Percentiles rank a stretch among this genome's conserved stretches.
Conservation (phyloP, 2,888 invertebrate genomes). For the Tenthredo distinguenda region DNA sequence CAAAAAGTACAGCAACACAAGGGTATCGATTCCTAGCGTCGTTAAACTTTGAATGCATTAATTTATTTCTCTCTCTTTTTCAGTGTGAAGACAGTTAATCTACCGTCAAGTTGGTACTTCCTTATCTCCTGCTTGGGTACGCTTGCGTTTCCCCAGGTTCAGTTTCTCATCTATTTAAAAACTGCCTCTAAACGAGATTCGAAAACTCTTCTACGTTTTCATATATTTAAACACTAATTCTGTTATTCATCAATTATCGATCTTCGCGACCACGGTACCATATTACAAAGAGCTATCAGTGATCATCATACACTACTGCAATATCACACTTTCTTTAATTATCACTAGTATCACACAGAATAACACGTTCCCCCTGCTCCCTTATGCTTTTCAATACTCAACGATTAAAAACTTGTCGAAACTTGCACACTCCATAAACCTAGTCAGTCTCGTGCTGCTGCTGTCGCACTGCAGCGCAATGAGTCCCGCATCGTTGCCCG, state of each 20-base stretch:
- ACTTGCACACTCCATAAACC: neutral
- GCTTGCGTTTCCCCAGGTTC: neutral
- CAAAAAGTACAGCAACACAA: neutral
- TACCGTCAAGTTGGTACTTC: neutral
- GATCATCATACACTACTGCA: neutral
- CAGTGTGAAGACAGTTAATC: neutral
- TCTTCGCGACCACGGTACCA: neutral
- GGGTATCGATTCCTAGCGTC: neutral
- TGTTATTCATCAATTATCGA: neutral
- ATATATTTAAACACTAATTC: neutral
- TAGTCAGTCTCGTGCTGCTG: constrained; percentile 17
- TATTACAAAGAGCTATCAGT: neutral
- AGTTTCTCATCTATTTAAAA: neutral
- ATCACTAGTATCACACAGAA: neutral
- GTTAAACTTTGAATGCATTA: neutral
- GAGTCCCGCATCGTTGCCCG: constrained; percentile 40
- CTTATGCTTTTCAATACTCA: too few relatives aligned
- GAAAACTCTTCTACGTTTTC: neutral
- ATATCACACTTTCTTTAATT: neutral
- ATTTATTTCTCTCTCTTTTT: neutral
- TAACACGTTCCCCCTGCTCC: neutral
- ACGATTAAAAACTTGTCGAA: neutral
- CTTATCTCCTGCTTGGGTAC: neutral
- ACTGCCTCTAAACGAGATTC: neutral
- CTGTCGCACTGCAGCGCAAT: constrained; percentile 31